Percentiles rank a stretch among this genome's conserved stretches.
Conservation (phyloP, 37 sponge, comb jelly and placozoan genomes). For the Tethya wilhelma region DNA sequence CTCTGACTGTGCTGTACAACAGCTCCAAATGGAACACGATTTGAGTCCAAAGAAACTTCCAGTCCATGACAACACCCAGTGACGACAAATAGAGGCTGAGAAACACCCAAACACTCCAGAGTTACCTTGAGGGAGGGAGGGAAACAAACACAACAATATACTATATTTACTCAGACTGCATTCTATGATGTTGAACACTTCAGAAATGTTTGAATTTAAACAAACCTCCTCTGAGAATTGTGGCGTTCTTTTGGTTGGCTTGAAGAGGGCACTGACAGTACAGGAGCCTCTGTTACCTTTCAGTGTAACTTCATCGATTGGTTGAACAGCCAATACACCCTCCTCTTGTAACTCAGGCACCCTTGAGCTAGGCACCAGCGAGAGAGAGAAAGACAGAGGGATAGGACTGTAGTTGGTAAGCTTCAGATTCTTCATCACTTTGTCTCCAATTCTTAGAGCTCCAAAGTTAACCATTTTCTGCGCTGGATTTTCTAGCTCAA, state of each 20-base stretch:
- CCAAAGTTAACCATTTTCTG: slow-evolving; percentile 88
- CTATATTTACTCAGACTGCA: too few species aligned
- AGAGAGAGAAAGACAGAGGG: slow-evolving; percentile 69
- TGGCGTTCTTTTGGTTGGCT: slow-evolving; percentile 74
- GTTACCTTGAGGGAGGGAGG: slow-evolving; percentile 63
- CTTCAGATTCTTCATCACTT: slow-evolving; percentile 57
- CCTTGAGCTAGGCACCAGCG: slow-evolving; percentile 59
- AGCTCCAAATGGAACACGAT: slow-evolving; percentile 91
- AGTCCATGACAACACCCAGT: slow-evolving; percentile 88
- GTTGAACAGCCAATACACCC: slow-evolving; percentile 67
- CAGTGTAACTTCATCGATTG: slow-evolving; percentile 72
- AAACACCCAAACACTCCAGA: slow-evolving; percentile 76
- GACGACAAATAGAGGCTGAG: slow-evolving; percentile 87
- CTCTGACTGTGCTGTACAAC: slow-evolving; percentile 87
- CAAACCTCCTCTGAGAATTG: slow-evolving; percentile 90
- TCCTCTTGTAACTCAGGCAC: slow-evolving; percentile 62
- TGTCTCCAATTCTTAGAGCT: slow-evolving; percentile 72
- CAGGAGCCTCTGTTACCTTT: slow-evolving; percentile 57
- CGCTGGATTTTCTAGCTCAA: slow-evolving; percentile 80
- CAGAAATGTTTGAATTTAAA: too few species aligned
- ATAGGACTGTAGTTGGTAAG: slow-evolving; percentile 85
- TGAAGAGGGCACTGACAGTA: slow-evolving; percentile 69
- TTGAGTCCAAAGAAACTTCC: slow-evolving; percentile 80
- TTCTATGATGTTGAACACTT: too few species aligned
- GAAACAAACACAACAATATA: too few species aligned